Base-by-base conservation (phyloP, 2,113 vertebrate species). In the Sterrhoptilus dennistouni region DNA sequence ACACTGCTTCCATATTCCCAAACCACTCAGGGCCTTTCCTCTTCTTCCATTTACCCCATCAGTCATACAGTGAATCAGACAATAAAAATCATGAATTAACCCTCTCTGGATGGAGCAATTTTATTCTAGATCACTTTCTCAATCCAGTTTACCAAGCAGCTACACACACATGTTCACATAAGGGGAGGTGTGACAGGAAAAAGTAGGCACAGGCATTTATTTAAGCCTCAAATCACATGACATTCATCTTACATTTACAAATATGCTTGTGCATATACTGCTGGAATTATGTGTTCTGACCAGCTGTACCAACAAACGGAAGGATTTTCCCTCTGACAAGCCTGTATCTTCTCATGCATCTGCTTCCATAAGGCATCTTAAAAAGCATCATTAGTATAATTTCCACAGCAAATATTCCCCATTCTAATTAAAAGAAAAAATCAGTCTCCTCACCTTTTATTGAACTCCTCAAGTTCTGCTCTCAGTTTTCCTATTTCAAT, bases 401-500 rank as follows among this genome's bases (percentile, higher is more conserved):
- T 53, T 64, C 40, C n/a, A 44, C 31, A 57, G 29, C 54, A 94
- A 63, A 69, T 45, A 35, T 0, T 68, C n/a, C 3, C 31, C 15
- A 14, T 33, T 69, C 38, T 25, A 60, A 54, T 24, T 14, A 45
- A 53, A 75, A 69, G 18, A 20, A 35, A 63, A 14, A 15, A 27
- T n/a, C 8, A 31, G 10, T 69, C 35, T 56, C 22, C 87, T 90
- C 27, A 90, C 98, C 97, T 99, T 97, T 98, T 99, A 85, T 94
- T 98, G 87, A 98, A 96, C 91, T 99, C 99, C 14, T 99, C 99
- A 33, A 99, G 97, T 10, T 99, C 99, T 0, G 99, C 96, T 38
- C 97, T 98, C 83, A 98, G 98, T 92, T 99, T 99, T 52, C 99
- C 99, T 13, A 99, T 97, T 68, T 99, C 98, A 9, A 99, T 99